Conservation (phyloP, 2,888 invertebrate species). For the Stratiomys singularior region DNA sequence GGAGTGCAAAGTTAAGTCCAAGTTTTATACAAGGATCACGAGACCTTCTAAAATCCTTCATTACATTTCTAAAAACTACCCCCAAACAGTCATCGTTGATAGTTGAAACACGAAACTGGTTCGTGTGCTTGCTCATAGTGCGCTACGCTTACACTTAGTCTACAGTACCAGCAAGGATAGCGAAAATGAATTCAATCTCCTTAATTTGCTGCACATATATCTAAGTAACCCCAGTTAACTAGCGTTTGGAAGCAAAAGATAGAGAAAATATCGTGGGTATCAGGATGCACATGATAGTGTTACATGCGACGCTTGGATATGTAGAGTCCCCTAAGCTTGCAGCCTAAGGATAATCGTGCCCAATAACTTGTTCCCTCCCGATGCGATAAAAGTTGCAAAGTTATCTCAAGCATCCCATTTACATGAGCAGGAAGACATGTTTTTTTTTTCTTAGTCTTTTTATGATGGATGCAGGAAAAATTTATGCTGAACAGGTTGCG, state of each 20-base stretch:
- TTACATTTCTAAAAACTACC: not conserved
- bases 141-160: too few species aligned
- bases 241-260: not conserved
- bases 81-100: too few species aligned
- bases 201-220: not conserved
- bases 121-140: too few species aligned
- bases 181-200: not conserved
- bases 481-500: not conserved
- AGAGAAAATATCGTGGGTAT: not conserved
- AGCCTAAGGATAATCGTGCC: slow-evolving; percentile 23
- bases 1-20: slow-evolving; percentile 9
- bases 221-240: not conserved
- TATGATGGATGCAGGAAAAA: too few species aligned
- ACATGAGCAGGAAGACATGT: not conserved
- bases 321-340: too few species aligned
- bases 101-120: too few species aligned
- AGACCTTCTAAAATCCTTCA: not conserved
- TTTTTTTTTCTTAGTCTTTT: too few species aligned
- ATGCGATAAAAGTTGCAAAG: slow-evolving; percentile 17
- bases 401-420: slow-evolving; percentile 27
- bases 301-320: too few species aligned
- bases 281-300: not conserved
- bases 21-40: slow-evolving; percentile 15
- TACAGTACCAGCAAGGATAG: too few species aligned
- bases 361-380: slow-evolving; percentile 14